These are phyloP conservation scores for Maniola hyperantus DNA, from an alignment of 2,888 invertebrate genomes.

Conservation along the genomic window DNA sequence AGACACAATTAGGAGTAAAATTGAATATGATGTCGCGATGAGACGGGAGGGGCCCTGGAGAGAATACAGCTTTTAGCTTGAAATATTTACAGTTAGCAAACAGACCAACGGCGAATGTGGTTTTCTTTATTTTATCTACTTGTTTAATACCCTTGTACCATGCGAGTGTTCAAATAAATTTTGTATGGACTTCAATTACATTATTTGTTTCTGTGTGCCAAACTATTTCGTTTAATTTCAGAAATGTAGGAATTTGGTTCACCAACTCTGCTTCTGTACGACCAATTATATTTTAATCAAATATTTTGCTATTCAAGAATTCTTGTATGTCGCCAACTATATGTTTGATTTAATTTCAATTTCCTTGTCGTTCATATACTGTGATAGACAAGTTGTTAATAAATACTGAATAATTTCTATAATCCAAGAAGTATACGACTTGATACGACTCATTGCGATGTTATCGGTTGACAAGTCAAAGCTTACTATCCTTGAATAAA, in stretches of 20 bases:
- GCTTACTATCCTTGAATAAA: not conserved
- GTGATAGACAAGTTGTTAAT: not conserved
- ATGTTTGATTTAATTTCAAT: not conserved
- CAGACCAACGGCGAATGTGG: slow-evolving; percentile 26
- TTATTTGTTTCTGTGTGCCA: not conserved
- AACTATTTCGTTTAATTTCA: not conserved
- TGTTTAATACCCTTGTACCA: slow-evolving; percentile 24
- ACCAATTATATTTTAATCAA: not conserved
- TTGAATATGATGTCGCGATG: slow-evolving; percentile 63
- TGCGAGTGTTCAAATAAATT: slow-evolving; percentile 16
- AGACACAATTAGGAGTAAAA: slow-evolving; percentile 63
- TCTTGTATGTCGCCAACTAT: too few species aligned
- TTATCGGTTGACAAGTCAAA: not conserved
- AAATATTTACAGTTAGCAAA: slow-evolving; percentile 33
- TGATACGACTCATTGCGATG: too few species aligned
- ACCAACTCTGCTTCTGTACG: not conserved
- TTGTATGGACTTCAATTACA: not conserved
- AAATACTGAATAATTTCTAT: not conserved
- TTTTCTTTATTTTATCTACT: slow-evolving; percentile 29
- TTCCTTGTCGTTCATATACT: not conserved
- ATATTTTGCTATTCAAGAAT: not conserved
- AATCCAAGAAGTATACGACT: not conserved
- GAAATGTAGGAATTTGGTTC: not conserved
- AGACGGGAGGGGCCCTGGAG: slow-evolving; percentile 39
- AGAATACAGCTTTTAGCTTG: slow-evolving; percentile 36